A percentile compares a stretch with the other conserved stretches of the same genome.
Conservation (phyloP, 2,888 invertebrate genomes). For the Hetaerina titia region DNA sequence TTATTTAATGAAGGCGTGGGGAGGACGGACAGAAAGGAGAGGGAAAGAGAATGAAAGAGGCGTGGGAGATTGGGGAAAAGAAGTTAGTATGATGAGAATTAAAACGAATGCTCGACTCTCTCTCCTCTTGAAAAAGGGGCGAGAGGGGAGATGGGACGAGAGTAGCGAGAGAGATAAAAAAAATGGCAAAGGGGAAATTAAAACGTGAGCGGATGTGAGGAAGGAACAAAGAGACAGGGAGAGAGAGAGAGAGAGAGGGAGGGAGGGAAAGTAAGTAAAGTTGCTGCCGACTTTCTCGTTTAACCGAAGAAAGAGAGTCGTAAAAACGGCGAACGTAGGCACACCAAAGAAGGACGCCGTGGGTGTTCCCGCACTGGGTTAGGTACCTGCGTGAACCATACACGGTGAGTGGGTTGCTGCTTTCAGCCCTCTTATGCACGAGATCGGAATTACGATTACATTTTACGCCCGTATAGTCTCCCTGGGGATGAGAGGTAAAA, state of each 20-base stretch:
- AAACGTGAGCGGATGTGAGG: neutral
- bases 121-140: neutral
- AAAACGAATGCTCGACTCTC: neutral
- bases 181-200: neutral
- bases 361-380: neutral
- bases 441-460: neutral
- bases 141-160: neutral
- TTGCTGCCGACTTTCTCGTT: neutral
- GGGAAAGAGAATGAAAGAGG: neutral
- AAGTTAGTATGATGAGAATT: conserved; percentile 4
- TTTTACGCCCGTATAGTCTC: neutral
- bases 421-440: neutral
- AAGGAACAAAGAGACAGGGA: too few species aligned
- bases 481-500: neutral
- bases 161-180: neutral
- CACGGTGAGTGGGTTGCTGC: too few species aligned
- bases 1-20: neutral
- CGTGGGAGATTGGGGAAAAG: neutral
- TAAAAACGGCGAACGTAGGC: neutral
- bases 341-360: neutral
- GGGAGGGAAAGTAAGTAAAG: neutral
- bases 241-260: too few species aligned
- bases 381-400: neutral
- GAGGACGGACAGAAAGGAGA: neutral
- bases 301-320: neutral